Base-by-base conservation (phyloP, 2,797 vertebrate genomes). In the Pantherophis vulpinus region DNA sequence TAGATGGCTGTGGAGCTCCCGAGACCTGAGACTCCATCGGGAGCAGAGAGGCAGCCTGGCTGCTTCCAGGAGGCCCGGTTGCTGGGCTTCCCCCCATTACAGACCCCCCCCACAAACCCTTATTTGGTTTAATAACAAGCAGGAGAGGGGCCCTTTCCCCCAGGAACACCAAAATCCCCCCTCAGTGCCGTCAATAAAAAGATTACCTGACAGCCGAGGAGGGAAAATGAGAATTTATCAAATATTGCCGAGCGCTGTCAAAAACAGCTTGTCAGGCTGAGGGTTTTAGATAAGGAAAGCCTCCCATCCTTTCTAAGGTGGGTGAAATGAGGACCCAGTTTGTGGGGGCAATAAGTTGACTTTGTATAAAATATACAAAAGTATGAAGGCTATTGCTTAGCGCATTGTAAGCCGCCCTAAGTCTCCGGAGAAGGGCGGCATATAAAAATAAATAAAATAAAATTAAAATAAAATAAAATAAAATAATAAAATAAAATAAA, bases 111-210 rank as follows among this genome's bases (percentile, higher is more conserved):
- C n/a, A 18, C 32, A 37, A 88, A 32, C 54, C 87, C 88, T 42
- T 88, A 5, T 95, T 95, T 95, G 93, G 91, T 94, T 95, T 94
- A 94, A 93, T 94, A 95, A 96, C 91, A 89, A 94, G 95, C 66
- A 60, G 54, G 79, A 93, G 60, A 63, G 90, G 0, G 0, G 93
- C 90, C 59, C 95, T 90, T 93, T 96, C 90, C 89, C 94, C 54
- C 27, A 83, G 86, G 91, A 90, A 90, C 89, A 92, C 1, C 7
- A 83, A 95, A 95, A 92, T 29, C 74, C 79, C 93, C 60, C 90
- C 92, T 89, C 93, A 93, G 96, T 0, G 0, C 97, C 97, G 98
- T 98, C 98, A 98, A 97, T 98, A 98, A 97, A 95, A 98, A 97
- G 98, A 98, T 98, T 97, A 97, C 97, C 95, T 98, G 96, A 97